Evolutionary conservation across 2,888 invertebrate species (phyloP), one percentile per base, ranked within the genome.

Genomic region (Aporophyla nigra): DNA sequence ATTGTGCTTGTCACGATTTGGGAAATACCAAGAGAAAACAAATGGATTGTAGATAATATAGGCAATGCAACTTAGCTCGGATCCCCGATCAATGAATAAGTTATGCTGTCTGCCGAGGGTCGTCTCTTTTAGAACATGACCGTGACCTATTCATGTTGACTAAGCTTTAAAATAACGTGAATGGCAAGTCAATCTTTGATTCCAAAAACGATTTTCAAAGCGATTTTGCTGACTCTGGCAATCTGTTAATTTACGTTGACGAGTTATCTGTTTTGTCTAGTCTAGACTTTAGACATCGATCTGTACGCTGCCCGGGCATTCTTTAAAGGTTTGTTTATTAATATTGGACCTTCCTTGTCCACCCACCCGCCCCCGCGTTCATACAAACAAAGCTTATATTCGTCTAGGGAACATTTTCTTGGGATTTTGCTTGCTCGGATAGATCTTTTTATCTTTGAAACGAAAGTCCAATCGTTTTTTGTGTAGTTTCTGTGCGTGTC

Each of bases 91-190:
- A 54, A 54, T 84, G 14, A 65, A 80, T 80, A 58, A 73, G 59
- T 63, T 63, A 80, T 73, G 24, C 12, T 33, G 80, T 40, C 68
- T 69, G 21, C 24, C 12, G n/a, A 46, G 10, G 53, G 19, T 70
- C 61, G 53, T 5, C 54, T 63, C 43, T 72, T 84, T 85, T 71
- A 67, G 54, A 62, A 61, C 51, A 54, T 54, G 56, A n/a, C 74
- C 75, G 21, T 80, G 85, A 68, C 74, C 71, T 80, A 62, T 67
- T 58, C n/a, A 49, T 16, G 24, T 67, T 67, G 43, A 65, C 7
- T 61, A 65, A 46, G 59, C 54, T 84, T 73, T 71, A 59, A 67
- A 70, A 74, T 70, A 80, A 56, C 14, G 43, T 71, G 58, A 73
- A 74, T 80, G 21, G 53, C 70, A 68, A 56, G 19, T 53, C 46